A percentile compares a stretch with the other conserved stretches of the same genome.
phyloP scores from a whole-genome alignment of 1,140 invertebrate species.

The Myzus persicae region DNA sequence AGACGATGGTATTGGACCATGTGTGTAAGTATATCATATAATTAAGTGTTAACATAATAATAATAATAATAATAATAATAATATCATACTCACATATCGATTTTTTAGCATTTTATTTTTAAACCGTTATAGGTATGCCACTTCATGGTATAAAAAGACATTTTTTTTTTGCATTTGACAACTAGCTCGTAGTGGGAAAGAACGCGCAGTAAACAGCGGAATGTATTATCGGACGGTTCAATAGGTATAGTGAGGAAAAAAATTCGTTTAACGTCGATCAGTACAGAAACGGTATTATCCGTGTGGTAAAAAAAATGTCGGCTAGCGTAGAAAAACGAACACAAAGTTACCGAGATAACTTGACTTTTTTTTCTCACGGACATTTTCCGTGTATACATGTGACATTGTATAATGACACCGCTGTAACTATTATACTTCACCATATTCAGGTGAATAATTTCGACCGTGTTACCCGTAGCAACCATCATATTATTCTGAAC shows the following conservation, averaged over 20 bases:
- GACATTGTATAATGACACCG: neutral
- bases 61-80: too few species aligned
- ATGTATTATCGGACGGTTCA: neutral
- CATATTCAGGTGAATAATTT: neutral
- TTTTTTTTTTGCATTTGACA: neutral
- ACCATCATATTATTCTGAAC: neutral
- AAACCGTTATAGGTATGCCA: too few species aligned
- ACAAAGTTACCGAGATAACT: neutral
- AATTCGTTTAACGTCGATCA: neutral
- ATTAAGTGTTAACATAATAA: too few species aligned
- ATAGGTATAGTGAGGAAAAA: neutral
- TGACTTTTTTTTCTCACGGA: neutral
- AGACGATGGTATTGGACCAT: neutral
- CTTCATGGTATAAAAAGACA: neutral
- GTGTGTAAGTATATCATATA: too few species aligned
- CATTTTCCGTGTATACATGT: neutral
- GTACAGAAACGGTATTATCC: neutral
- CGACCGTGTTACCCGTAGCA: constrained; percentile 3
- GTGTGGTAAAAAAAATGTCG: neutral
- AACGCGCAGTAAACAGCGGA: neutral
- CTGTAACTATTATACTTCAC: neutral
- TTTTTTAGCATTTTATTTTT: too few species aligned
- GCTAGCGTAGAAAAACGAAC: neutral
- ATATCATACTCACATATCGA: too few species aligned
- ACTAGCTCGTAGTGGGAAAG: neutral